A percentile compares a stretch with the other conserved stretches of the same genome.
Evolutionary conservation across 2,888 invertebrate species (phyloP).

Genomic region (Cosmorhoe ocellata): DNA sequence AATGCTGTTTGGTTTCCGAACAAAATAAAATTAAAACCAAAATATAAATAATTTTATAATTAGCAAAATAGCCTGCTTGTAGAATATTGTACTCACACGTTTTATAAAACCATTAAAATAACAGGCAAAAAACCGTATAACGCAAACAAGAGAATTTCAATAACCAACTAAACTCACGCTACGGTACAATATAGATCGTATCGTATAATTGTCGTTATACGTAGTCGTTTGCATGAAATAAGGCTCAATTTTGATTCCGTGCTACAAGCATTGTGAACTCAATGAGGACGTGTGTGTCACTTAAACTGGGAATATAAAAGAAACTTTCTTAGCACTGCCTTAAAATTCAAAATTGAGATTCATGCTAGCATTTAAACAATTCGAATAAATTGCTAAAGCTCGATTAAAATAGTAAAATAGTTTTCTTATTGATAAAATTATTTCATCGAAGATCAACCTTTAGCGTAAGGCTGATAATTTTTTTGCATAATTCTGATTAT

Average conservation of each 20-base stretch:
- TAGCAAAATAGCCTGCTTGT: no score
- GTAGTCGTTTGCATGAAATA: slow-evolving; percentile 73
- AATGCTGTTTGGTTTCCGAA: no score
- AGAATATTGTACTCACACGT: background rate
- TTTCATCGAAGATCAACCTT: no score
- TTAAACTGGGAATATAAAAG: background rate
- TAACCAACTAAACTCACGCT: slow-evolving; percentile 51
- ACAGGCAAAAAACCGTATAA: slow-evolving; percentile 17
- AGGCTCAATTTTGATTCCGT: slow-evolving; percentile 76
- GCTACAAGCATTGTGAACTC: slow-evolving; percentile 66
- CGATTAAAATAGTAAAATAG: no score
- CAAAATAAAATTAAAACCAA: no score
- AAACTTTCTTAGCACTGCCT: background rate
- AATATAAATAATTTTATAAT: no score
- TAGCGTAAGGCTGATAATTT: no score
- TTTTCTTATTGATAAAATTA: no score
- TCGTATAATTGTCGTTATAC: slow-evolving; percentile 34
- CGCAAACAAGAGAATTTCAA: slow-evolving; percentile 49
- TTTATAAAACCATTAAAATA: slow-evolving; percentile 4
- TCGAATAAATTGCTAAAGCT: no score
- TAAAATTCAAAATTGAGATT: background rate
- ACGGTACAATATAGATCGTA: slow-evolving; percentile 20
- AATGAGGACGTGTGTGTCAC: background rate
- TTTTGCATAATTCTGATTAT: no score
- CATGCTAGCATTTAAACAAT: no score